Base-by-base conservation (phyloP, 2,113 vertebrate genomes). In the Gnathonemus longibarbis region DNA sequence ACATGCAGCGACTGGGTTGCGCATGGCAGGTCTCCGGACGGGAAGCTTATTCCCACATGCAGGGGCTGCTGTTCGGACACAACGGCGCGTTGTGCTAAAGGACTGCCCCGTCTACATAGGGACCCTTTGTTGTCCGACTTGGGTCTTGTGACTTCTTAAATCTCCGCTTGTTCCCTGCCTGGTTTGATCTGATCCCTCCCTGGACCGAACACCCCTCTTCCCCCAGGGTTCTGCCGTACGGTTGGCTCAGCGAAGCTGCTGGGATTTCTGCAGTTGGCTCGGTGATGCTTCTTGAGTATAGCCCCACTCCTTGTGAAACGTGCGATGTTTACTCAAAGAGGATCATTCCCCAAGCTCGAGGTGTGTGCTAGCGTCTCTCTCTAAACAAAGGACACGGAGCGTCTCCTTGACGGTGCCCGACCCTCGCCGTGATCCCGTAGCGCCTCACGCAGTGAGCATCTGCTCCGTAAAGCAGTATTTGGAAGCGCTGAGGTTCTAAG, bases 61-160 rank as follows among this genome's bases (percentile, higher is more conserved):
- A 19, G 50, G 50, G 49, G 50, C 31, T 53, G 27, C 49, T 17
- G 48, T 52, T 53, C 15, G 1, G n/a, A 8, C 85, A 87, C 85
- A 87, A 56, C 7, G 15, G 27, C 17, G 3, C 50, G 3, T 53
- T 87, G 85, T 87, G 50, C n/a, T 39, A 3, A n/a, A 87, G 27
- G 13, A 21, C 8, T 53, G 85, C 11, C 3, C 10, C 19, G 15
- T 52, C 50, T 87, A 24, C 85, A 87, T 27, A 53, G 85, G 85
- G 50, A 39, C 24, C n/a, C 85, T 53, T 86, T 53, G 85, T 87
- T 52, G 48, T 87, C 85, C 27, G 17, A 50, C 49, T 39, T 31
- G 27, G 13, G 50, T 87, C 50, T 87, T 87, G 85, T 87, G 85
- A 87, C 50, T 87, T 87, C 35, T 87, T 35, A 87, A 53, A 87